A percentile compares a stretch with the other conserved stretches of the same genome.
phyloP scores from a whole-genome alignment of 2,797 vertebrate genomes.

The Myioborus melanocephalus region DNA sequence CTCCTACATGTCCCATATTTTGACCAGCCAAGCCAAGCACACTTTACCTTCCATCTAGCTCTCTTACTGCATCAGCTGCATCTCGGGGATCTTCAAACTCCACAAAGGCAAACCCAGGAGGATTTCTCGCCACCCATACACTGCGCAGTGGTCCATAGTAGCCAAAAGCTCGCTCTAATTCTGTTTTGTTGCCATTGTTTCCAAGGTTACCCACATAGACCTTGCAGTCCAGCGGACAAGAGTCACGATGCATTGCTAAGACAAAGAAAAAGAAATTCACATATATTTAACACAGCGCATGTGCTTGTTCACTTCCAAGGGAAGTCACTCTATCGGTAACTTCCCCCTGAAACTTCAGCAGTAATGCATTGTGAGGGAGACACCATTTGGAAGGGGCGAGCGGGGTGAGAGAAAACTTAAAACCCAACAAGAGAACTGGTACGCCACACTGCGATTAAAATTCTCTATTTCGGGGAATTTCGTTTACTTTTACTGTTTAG shows the following conservation, averaged over 20 bases:
- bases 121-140: constrained; percentile 97
- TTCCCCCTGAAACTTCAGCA: background rate
- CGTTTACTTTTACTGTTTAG: background rate
- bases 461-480: rapidly evolving
- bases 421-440: rapidly evolving
- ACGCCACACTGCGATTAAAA: rapidly evolving
- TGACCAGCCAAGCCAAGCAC: background rate
- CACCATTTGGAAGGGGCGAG: rapidly evolving
- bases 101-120: constrained; percentile 96
- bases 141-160: constrained; percentile 95
- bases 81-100: constrained; percentile 98
- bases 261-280: background rate
- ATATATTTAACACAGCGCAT: rapidly evolving
- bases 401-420: rapidly evolving
- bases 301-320: background rate
- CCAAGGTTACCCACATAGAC: constrained; percentile 98
- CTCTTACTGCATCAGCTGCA: constrained; percentile 94
- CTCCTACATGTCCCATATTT: background rate
- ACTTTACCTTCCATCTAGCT: constrained; percentile 93
- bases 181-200: constrained; percentile 97
- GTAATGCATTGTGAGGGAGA: rapidly evolving
- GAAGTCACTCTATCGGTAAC: background rate
- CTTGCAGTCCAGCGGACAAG: constrained; percentile 95
- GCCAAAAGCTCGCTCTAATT: constrained; percentile 92
- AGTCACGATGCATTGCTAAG: constrained; percentile 86